Percentiles rank a stretch among this genome's conserved stretches.
Evolutionary conservation across 2,888 invertebrate genomes (phyloP).

Genomic region (Limenitis camilla): DNA sequence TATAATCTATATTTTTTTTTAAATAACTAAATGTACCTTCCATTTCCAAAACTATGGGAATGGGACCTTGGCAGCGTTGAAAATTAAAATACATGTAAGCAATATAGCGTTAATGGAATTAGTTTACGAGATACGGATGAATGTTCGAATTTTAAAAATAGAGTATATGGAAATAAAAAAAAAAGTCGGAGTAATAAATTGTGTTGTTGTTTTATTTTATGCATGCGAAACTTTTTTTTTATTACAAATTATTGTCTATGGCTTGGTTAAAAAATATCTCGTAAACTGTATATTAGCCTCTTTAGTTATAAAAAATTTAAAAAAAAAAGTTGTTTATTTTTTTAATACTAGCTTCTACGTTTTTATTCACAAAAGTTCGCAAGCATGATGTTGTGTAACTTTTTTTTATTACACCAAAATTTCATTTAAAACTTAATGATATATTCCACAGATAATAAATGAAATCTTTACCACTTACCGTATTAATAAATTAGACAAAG

Average conservation of each 20-base stretch:
- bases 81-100: constrained; percentile 62
- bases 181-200: background rate
- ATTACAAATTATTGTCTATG: background rate
- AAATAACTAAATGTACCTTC: constrained; percentile 60
- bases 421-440: too few species aligned
- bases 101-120: constrained; percentile 32
- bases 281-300: constrained; percentile 13
- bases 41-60: constrained; percentile 74
- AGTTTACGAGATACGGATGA: constrained; percentile 19
- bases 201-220: background rate
- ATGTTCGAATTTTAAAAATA: too few species aligned
- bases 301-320: constrained; percentile 5
- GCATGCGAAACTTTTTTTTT: background rate
- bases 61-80: constrained; percentile 71
- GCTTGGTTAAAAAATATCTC: constrained; percentile 2
- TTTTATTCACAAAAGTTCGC: constrained; percentile 1
- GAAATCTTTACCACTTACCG: too few species aligned
- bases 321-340: background rate
- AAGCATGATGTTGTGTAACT: background rate
- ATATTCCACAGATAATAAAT: too few species aligned
- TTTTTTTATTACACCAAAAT: too few species aligned
- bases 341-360: background rate
- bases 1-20: constrained; percentile 21
- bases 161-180: background rate
- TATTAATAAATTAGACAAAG: too few species aligned